A percentile compares a stretch with the other conserved stretches of the same genome.
phyloP scores from a whole-genome alignment of 2,797 vertebrate species.

The Chaetophractus vellerosus region DNA sequence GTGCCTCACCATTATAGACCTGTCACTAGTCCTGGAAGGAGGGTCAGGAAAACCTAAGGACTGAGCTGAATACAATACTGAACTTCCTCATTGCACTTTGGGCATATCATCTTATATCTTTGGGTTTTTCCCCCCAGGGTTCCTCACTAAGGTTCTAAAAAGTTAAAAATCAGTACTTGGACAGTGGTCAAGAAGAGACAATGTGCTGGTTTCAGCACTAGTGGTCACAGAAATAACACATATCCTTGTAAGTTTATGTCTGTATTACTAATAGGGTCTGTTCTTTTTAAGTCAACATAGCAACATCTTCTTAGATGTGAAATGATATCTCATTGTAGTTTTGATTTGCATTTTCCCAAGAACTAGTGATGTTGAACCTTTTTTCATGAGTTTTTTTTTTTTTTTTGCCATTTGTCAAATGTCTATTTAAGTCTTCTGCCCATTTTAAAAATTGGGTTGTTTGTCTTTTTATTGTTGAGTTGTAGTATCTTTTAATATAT shows the following conservation, averaged over 20 bases:
- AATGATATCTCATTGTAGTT: too few relatives aligned
- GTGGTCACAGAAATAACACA: not conserved
- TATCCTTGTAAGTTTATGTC: not conserved
- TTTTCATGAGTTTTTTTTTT: too few relatives aligned
- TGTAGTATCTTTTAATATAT: too few relatives aligned
- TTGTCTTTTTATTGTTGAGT: too few relatives aligned
- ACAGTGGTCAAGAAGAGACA: not conserved
- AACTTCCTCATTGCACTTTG: not conserved
- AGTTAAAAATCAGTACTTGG: not conserved
- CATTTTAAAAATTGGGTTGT: too few relatives aligned
- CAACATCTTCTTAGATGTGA: not conserved
- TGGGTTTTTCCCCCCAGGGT: not conserved
- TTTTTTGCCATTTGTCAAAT: too few relatives aligned
- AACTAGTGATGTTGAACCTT: too few relatives aligned
- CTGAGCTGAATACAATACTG: too few relatives aligned
- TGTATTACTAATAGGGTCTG: not conserved
- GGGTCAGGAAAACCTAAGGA: not conserved
- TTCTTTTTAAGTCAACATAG: not conserved
- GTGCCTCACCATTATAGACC: not conserved
- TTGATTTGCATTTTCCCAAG: too few relatives aligned
- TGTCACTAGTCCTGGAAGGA: too few relatives aligned
- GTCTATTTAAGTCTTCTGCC: too few relatives aligned
- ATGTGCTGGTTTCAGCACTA: not conserved
- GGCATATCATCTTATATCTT: not conserved
- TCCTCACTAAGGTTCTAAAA: not conserved